Evolutionary conservation across 1,140 invertebrate species (phyloP).

Genomic region (Drosophila biarmipes): DNA sequence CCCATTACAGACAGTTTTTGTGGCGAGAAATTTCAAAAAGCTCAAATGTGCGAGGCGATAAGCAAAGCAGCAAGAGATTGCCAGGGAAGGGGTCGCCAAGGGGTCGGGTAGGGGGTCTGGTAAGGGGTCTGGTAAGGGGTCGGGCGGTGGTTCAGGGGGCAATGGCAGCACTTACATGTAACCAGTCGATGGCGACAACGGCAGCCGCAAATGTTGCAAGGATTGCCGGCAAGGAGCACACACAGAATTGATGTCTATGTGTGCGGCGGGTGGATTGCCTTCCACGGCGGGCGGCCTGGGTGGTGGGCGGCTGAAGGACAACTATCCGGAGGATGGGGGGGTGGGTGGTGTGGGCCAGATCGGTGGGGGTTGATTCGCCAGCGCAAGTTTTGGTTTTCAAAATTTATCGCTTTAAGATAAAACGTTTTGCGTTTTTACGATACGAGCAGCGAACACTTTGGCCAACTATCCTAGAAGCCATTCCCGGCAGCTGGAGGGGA

Average conservation of each 20-base stretch:
- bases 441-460: conserved; percentile 65
- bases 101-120: background rate
- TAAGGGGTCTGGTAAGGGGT: conserved; percentile 3
- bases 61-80: conserved; percentile 71
- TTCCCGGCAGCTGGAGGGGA: conserved; percentile 24
- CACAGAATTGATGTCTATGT: conserved; percentile 58
- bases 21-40: conserved; percentile 63
- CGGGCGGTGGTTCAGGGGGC: conserved; percentile 1
- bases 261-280: conserved; percentile 8
- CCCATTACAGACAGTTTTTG: conserved; percentile 62
- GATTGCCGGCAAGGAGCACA: conserved; percentile 58
- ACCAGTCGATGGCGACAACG: conserved; percentile 62
- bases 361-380: conserved; percentile 40
- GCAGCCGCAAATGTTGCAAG: conserved; percentile 51
- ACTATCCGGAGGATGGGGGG: background rate
- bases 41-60: conserved; percentile 81
- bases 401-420: conserved; percentile 83
- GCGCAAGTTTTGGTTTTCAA: conserved; percentile 74
- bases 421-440: conserved; percentile 82
- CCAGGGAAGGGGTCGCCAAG: background rate
- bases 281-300: background rate
- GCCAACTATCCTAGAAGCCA: conserved; percentile 42
- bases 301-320: background rate
- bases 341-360: no score
- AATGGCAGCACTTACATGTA: conserved; percentile 61